Conservation (phyloP, 2,113 vertebrate genomes). For the Gadus macrocephalus region DNA sequence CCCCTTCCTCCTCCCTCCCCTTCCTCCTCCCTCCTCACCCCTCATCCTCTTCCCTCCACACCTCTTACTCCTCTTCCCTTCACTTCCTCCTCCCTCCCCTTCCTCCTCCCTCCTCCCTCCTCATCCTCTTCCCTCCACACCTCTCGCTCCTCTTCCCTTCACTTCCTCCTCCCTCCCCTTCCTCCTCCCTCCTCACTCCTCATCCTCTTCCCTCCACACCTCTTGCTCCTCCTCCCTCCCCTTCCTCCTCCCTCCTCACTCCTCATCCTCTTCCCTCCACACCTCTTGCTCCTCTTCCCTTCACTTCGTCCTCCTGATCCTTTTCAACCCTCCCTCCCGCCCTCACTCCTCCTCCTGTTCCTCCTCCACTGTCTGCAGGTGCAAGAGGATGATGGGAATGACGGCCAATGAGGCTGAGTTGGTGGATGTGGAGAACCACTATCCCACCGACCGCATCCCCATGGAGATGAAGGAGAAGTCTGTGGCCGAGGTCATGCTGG, state of each 20-base stretch:
- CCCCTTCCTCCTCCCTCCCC: too few relatives aligned
- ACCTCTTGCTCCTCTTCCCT: neutral
- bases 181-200: too few relatives aligned
- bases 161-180: too few relatives aligned
- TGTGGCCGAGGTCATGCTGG: constrained; percentile 78
- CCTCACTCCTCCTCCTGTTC: neutral
- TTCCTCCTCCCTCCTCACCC: too few relatives aligned
- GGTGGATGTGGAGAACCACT: constrained; percentile 77
- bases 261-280: neutral
- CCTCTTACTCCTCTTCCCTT: neutral
- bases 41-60: neutral
- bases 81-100: neutral
- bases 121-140: too few relatives aligned
- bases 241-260: too few relatives aligned
- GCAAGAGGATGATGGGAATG: constrained; percentile 92
- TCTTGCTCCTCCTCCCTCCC: neutral
- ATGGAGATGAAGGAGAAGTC: constrained; percentile 83
- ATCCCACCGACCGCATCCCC: constrained; percentile 73
- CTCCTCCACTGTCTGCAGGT: constrained; percentile 52
- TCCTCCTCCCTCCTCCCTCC: too few relatives aligned
- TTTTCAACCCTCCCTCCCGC: too few relatives aligned
- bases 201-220: too few relatives aligned
- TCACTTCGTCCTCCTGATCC: too few relatives aligned
- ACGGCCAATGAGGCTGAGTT: constrained; percentile 79
- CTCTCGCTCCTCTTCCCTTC: too few relatives aligned